Conservation (phyloP, 2,113 vertebrate genomes). For the Falco punctatus region DNA sequence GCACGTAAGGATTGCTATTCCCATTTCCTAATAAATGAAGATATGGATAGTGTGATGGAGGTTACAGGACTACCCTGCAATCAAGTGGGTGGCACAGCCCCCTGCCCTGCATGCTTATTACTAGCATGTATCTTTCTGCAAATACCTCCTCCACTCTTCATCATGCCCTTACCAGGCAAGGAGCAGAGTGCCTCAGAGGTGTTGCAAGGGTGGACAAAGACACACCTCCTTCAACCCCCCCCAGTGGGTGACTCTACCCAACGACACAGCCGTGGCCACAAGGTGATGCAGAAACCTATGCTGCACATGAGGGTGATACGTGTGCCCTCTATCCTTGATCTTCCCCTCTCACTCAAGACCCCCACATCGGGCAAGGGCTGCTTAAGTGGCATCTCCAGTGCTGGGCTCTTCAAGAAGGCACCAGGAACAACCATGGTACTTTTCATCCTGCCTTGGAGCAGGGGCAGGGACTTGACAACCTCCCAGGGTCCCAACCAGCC, state of each 20-base stretch:
- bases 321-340: not conserved
- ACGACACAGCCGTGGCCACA: rapidly evolving
- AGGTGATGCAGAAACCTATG: not conserved
- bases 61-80: not conserved
- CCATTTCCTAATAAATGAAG: not conserved
- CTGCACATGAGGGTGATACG: not conserved
- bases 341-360: not conserved
- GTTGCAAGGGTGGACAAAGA: not conserved
- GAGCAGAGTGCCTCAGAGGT: not conserved
- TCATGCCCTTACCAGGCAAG: not conserved
- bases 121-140: not conserved
- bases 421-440: not conserved
- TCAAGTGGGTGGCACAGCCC: not conserved
- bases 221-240: no score
- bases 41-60: rapidly evolving
- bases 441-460: not conserved
- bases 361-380: not conserved
- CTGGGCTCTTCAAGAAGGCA: not conserved
- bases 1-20: not conserved
- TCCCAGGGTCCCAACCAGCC: not conserved
- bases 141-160: not conserved
- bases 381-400: not conserved
- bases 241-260: not conserved
- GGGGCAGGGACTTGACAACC: not conserved
- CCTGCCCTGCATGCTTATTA: not conserved